phyloP scores from a whole-genome alignment of 2,888 invertebrate species.

The Scaptodrosophila latifasciaeformis region DNA sequence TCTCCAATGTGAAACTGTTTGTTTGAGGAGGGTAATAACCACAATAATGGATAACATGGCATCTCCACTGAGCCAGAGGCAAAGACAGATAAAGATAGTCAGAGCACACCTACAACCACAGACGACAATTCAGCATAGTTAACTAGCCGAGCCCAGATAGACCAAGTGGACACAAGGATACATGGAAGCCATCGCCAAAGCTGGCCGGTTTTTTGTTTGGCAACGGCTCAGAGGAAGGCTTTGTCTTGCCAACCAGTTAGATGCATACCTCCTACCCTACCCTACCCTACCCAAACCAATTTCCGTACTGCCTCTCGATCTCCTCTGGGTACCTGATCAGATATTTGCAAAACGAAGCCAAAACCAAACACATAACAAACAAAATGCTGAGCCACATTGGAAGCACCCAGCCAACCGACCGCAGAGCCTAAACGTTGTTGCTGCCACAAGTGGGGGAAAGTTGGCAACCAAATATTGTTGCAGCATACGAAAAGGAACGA shows the following conservation, averaged over 20 bases:
- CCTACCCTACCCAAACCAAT: too few species aligned
- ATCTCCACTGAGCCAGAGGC: conserved; percentile 45
- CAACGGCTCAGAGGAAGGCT: conserved; percentile 16
- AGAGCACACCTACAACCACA: conserved; percentile 13
- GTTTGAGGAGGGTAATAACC: conserved; percentile 33
- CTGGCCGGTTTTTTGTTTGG: conserved; percentile 21
- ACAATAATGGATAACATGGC: conserved; percentile 44
- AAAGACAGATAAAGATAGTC: conserved; percentile 46
- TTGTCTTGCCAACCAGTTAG: conserved; percentile 33
- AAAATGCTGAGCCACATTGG: conserved; percentile 7
- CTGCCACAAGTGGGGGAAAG: conserved; percentile 40
- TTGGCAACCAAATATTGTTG: conserved; percentile 67
- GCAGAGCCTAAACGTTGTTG: conserved; percentile 56
- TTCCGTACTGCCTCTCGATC: conserved; percentile 7
- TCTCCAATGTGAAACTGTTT: conserved; percentile 3
- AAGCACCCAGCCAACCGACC: conserved; percentile 3
- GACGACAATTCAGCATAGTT: conserved; percentile 41
- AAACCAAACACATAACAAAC: conserved; percentile 33
- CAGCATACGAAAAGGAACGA: conserved; percentile 33
- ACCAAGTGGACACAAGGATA: conserved; percentile 19
- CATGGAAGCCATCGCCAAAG: conserved; percentile 4
- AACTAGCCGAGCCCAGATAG: conserved; percentile 19
- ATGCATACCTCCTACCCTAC: conserved; percentile 21
- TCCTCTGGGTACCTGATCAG: conserved; percentile 11
- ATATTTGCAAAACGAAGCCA: conserved; percentile 43